Conservation (phyloP, 2,888 invertebrate genomes). For the Aplocera efformata region DNA sequence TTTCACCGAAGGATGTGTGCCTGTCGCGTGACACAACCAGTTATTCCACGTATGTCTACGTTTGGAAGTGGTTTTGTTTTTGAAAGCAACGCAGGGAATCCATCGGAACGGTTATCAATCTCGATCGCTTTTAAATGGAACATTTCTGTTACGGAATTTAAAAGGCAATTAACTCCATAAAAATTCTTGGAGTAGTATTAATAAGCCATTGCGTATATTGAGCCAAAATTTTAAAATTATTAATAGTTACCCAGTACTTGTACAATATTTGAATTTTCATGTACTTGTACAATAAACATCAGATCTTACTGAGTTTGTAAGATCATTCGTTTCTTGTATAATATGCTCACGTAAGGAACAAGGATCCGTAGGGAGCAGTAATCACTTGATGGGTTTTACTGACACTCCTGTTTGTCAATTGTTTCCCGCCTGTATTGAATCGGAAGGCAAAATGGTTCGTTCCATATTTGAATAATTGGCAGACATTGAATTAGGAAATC, state of each 20-base stretch:
- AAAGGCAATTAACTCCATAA: not conserved
- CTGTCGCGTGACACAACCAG: slow-evolving; percentile 48
- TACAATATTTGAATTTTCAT: no score
- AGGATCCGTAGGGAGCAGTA: slow-evolving; percentile 56
- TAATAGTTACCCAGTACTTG: no score
- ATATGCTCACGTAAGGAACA: no score
- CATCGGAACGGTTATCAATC: slow-evolving; percentile 24
- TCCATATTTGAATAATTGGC: slow-evolving; percentile 41
- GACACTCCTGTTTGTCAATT: slow-evolving; percentile 50
- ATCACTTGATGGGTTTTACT: slow-evolving; percentile 1
- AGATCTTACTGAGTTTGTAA: no score
- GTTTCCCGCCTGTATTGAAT: slow-evolving; percentile 44
- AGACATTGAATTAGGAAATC: slow-evolving; percentile 26
- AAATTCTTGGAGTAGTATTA: slow-evolving; percentile 7
- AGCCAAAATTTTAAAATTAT: no score
- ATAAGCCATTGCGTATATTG: no score
- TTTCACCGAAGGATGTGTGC: slow-evolving; percentile 63
- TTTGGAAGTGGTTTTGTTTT: slow-evolving; percentile 37
- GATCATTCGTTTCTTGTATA: no score
- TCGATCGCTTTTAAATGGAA: slow-evolving; percentile 12
- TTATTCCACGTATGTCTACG: slow-evolving; percentile 38
- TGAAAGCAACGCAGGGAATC: slow-evolving; percentile 38
- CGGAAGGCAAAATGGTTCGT: slow-evolving; percentile 55
- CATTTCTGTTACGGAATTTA: slow-evolving; percentile 3
- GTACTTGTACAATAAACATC: no score